A percentile compares a stretch with the other conserved stretches of the same genome.
phyloP scores from a whole-genome alignment of 2,888 invertebrate genomes.

The Scrobipalpa atriplicella region DNA sequence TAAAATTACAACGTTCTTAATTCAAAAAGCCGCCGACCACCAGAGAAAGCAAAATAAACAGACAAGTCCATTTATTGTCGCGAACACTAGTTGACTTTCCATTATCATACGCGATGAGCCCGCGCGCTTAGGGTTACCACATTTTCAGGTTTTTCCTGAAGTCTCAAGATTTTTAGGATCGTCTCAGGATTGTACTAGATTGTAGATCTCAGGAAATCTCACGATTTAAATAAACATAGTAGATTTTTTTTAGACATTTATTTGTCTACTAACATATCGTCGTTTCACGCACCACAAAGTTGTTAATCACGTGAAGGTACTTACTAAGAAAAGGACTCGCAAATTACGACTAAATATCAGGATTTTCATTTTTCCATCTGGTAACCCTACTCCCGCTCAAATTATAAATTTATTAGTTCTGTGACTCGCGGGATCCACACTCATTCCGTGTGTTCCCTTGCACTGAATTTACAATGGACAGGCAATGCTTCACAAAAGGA shows the following conservation, averaged over 20 bases:
- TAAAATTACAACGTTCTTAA: background rate
- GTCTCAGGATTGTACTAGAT: too few species aligned
- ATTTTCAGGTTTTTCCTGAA: too few species aligned
- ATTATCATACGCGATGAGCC: conserved; percentile 71
- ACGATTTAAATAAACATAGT: too few species aligned
- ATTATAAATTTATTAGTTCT: conserved; percentile 65
- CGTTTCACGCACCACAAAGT: too few species aligned
- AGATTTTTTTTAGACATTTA: too few species aligned
- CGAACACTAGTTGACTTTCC: conserved; percentile 58
- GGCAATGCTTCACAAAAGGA: background rate
- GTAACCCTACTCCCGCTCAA: conserved; percentile 33
- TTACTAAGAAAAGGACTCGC: too few species aligned
- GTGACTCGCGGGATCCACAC: conserved; percentile 42
- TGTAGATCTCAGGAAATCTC: too few species aligned
- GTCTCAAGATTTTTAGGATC: too few species aligned
- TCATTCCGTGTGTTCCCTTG: conserved; percentile 44
- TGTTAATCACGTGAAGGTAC: too few species aligned
- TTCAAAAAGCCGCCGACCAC: background rate
- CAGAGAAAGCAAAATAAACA: conserved; percentile 16
- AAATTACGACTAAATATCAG: too few species aligned
- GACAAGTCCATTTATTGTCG: conserved; percentile 50
- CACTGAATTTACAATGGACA: conserved; percentile 49
- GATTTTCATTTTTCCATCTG: too few species aligned
- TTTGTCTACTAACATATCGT: too few species aligned
- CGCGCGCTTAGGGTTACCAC: conserved; percentile 35